These are phyloP conservation scores for Macrosiphum euphorbiae DNA, from an alignment of 2,888 invertebrate genomes.

Conservation along the genomic window DNA sequence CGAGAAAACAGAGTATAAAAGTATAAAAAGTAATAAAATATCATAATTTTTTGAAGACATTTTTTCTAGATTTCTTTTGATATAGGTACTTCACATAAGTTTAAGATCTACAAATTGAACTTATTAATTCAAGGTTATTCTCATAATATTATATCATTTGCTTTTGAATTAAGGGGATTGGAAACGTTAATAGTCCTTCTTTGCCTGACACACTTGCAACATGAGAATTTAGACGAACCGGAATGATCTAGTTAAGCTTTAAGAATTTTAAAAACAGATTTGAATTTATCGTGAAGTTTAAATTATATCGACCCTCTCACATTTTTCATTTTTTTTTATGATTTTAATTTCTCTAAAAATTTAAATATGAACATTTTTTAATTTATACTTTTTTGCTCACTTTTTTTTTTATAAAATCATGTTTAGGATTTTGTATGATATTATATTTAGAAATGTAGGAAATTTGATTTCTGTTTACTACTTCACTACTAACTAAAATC, in stretches of 20 bases:
- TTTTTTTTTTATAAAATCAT: not conserved
- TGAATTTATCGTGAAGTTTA: not conserved
- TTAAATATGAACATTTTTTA: not conserved
- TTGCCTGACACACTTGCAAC: not conserved
- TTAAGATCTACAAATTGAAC: not conserved
- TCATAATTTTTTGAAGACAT: not conserved
- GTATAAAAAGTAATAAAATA: not conserved
- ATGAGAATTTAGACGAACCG: not conserved
- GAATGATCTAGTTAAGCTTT: not conserved
- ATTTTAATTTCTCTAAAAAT: not conserved
- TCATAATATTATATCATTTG: not conserved
- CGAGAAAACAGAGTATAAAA: not conserved
- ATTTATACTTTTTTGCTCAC: not conserved
- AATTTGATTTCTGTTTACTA: not conserved
- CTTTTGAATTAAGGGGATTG: not conserved
- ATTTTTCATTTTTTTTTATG: not conserved
- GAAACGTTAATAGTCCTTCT: not conserved
- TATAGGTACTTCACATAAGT: not conserved
- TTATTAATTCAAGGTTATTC: not conserved
- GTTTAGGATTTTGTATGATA: not conserved
- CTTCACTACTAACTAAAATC: too few relatives aligned
- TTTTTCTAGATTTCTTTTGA: not conserved
- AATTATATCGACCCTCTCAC: not conserved
- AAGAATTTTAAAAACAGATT: not conserved
- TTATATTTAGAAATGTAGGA: not conserved